A percentile compares a stretch with the other conserved stretches of the same genome.
phyloP scores from a whole-genome alignment of 2,888 invertebrate species.

The Ectemnius cavifrons region DNA sequence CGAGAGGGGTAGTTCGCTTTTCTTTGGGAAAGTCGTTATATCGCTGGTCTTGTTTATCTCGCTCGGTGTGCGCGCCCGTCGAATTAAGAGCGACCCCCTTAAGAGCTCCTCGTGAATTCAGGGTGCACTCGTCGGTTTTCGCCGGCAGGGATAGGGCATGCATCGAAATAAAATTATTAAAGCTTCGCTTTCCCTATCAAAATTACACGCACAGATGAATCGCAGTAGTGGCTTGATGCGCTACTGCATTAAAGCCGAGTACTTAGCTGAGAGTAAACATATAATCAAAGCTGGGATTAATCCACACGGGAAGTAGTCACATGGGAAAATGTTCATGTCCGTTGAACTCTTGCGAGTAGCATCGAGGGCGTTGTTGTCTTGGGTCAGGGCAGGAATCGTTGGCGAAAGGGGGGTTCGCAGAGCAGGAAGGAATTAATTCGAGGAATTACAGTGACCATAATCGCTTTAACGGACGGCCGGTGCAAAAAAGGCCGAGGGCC shows the following conservation, averaged over 20 bases:
- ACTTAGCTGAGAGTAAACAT: slow-evolving; percentile 20
- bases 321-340: background rate
- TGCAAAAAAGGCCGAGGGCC: slow-evolving; percentile 49
- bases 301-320: slow-evolving; percentile 16
- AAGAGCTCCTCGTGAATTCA: slow-evolving; percentile 60
- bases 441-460: slow-evolving; percentile 61
- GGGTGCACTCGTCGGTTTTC: slow-evolving; percentile 56
- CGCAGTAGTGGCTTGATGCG: slow-evolving; percentile 60
- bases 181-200: slow-evolving; percentile 38
- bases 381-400: background rate
- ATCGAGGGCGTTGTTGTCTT: background rate
- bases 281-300: slow-evolving; percentile 55
- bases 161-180: slow-evolving; percentile 64
- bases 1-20: slow-evolving; percentile 28
- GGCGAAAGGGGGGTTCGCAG: background rate
- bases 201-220: slow-evolving; percentile 64
- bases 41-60: too few relatives aligned
- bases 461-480: slow-evolving; percentile 55
- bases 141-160: slow-evolving; percentile 34
- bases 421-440: slow-evolving; percentile 58
- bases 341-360: background rate
- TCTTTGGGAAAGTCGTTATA: slow-evolving; percentile 27
- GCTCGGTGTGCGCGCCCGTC: slow-evolving; percentile 28
- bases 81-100: slow-evolving; percentile 62
- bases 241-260: slow-evolving; percentile 53